Percentiles rank a stretch among this genome's conserved stretches.
Conservation (phyloP, 2,888 invertebrate genomes). For the Choristoneura rosaceana region DNA sequence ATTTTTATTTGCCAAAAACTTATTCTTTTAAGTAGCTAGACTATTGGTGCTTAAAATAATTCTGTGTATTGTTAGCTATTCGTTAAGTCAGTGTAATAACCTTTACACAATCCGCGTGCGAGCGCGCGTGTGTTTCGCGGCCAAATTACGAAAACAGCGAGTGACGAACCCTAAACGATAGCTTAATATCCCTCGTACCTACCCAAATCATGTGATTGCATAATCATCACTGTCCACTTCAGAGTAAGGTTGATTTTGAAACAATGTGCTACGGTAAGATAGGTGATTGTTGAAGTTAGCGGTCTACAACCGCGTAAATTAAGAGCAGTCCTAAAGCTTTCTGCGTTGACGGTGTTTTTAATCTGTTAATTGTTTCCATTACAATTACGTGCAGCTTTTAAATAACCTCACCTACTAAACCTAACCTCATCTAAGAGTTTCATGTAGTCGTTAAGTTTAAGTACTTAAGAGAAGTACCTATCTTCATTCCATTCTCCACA, state of each 20-base stretch:
- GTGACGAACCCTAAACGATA: conserved; percentile 55
- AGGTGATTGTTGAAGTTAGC: background rate
- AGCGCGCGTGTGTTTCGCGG: conserved; percentile 53
- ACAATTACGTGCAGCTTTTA: background rate
- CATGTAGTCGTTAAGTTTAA: no score
- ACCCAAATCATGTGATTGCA: background rate
- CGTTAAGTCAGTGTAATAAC: conserved; percentile 44
- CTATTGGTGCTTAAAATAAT: no score
- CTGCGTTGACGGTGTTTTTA: conserved; percentile 58
- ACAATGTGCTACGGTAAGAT: background rate
- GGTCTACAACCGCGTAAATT: conserved; percentile 50
- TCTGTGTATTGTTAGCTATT: conserved; percentile 9
- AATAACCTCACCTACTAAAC: background rate
- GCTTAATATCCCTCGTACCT: background rate
- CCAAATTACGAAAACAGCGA: conserved; percentile 59
- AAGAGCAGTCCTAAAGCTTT: conserved; percentile 57
- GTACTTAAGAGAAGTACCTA: no score
- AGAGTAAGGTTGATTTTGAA: background rate
- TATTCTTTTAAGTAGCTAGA: no score
- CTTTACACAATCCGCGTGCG: conserved; percentile 59
- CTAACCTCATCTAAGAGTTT: no score
- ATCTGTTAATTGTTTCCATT: conserved; percentile 48
- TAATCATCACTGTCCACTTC: background rate
- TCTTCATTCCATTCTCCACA: no score
- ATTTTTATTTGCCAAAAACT: no score